phyloP scores from a whole-genome alignment of 2,797 vertebrate genomes.

The Lagocephalus sceleratus region DNA sequence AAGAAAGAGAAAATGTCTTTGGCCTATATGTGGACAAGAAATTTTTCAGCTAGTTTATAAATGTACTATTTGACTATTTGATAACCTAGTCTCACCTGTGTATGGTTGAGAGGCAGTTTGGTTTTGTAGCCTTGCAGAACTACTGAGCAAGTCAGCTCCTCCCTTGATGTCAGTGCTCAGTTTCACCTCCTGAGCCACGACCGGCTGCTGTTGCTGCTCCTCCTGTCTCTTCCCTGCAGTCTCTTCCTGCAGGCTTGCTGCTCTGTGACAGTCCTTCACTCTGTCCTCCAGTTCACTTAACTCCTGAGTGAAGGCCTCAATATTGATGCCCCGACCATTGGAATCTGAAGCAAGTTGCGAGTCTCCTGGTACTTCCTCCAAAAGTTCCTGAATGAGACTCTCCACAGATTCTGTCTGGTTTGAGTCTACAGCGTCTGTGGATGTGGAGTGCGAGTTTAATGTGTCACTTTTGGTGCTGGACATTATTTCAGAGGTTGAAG shows the following conservation, averaged over 20 bases:
- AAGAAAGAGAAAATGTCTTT: too few species aligned
- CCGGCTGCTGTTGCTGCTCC: conserved; percentile 57
- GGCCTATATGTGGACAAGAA: too few species aligned
- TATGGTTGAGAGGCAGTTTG: conserved; percentile 85
- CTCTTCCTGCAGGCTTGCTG: conserved; percentile 43
- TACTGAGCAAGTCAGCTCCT: conserved; percentile 65
- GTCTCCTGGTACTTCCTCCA: conserved; percentile 74
- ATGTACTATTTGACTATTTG: background rate
- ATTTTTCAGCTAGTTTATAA: too few species aligned
- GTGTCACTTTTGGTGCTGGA: conserved; percentile 35
- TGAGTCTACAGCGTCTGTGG: conserved; percentile 53
- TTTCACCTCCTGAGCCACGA: conserved; percentile 56
- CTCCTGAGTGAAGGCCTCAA: conserved; percentile 88
- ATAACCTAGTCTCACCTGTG: conserved; percentile 81
- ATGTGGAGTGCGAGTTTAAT: conserved; percentile 19
- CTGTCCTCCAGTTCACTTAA: conserved; percentile 83
- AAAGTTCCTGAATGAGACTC: conserved; percentile 80
- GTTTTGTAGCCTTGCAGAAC: conserved; percentile 78
- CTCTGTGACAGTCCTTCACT: conserved; percentile 59
- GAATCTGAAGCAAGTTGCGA: conserved; percentile 57
- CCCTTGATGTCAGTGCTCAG: conserved; percentile 29
- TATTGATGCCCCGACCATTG: conserved; percentile 78
- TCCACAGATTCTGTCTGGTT: conserved; percentile 74
- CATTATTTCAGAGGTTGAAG: conserved; percentile 38
- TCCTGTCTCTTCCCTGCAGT: conserved; percentile 55